Percentiles rank a stretch among this genome's conserved stretches.
phyloP scores from a whole-genome alignment of 2,888 invertebrate species.

The Argyra leucocephala region DNA sequence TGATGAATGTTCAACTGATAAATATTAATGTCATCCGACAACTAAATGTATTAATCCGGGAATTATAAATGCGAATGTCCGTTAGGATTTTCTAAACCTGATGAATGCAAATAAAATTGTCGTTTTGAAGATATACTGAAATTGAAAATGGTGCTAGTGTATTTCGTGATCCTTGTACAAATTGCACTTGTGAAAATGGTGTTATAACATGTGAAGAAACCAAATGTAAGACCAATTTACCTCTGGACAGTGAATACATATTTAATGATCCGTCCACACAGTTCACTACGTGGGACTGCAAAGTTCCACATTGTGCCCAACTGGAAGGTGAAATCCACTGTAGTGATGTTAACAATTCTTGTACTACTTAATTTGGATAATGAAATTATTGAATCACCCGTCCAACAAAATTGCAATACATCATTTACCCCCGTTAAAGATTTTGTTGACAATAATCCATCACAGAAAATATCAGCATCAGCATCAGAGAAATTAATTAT shows the following conservation, averaged over 20 bases:
- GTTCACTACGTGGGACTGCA: conserved; percentile 64
- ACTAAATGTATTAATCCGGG: conserved; percentile 74
- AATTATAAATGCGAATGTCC: conserved; percentile 69
- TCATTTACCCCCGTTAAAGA: conserved; percentile 2
- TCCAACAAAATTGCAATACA: neutral
- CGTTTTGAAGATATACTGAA: conserved; percentile 59
- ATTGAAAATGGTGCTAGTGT: conserved; percentile 51
- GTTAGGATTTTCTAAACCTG: conserved; percentile 39
- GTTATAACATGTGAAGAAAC: conserved; percentile 60
- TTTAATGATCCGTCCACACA: conserved; percentile 54
- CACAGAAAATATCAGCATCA: conserved; percentile 23
- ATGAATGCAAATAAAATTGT: conserved; percentile 61
- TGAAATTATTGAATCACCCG: conserved; percentile 13
- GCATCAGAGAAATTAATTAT: neutral
- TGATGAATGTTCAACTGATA: conserved; percentile 68
- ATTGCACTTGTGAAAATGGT: conserved; percentile 48
- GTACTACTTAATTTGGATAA: conserved; percentile 25
- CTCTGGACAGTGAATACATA: conserved; percentile 50
- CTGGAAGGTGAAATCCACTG: conserved; percentile 27
- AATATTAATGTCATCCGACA: conserved; percentile 69
- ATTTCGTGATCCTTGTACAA: conserved; percentile 46
- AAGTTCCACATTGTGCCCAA: too few relatives aligned
- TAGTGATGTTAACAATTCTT: conserved; percentile 27
- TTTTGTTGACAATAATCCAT: conserved; percentile 18
- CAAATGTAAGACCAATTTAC: conserved; percentile 56